These are phyloP conservation scores for Pocota personata DNA, from an alignment of 2,888 invertebrate species.

Conservation along the genomic window DNA sequence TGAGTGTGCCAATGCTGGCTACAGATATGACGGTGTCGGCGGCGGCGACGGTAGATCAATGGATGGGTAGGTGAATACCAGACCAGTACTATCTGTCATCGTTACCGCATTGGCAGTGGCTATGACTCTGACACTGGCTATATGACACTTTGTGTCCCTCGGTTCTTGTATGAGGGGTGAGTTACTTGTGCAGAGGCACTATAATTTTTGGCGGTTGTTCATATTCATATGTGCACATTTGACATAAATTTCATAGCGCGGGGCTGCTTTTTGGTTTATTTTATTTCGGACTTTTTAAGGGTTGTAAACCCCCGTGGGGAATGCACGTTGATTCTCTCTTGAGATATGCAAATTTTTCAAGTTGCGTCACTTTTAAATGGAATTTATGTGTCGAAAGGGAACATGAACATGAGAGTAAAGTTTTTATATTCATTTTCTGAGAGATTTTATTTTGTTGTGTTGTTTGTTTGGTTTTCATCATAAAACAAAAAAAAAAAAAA, in stretches of 20 bases:
- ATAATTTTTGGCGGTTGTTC: slow-evolving; percentile 19
- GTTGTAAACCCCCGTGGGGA: slow-evolving; percentile 26
- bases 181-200: background rate
- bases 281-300: slow-evolving; percentile 20
- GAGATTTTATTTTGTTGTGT: background rate
- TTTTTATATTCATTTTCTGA: background rate
- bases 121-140: slow-evolving; percentile 25
- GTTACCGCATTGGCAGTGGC: slow-evolving; percentile 42
- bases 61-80: slow-evolving; percentile 13
- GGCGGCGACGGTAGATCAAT: slow-evolving; percentile 24
- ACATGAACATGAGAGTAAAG: background rate
- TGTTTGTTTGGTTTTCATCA: background rate
- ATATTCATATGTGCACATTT: background rate
- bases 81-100: slow-evolving; percentile 35
- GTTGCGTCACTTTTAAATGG: slow-evolving; percentile 11
- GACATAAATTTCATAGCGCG: slow-evolving; percentile 4
- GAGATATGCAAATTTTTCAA: slow-evolving; percentile 9
- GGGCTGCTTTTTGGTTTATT: slow-evolving; percentile 19
- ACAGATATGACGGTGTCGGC: background rate
- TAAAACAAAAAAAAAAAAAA: background rate
- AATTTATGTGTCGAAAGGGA: slow-evolving; percentile 13
- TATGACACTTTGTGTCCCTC: slow-evolving; percentile 24
- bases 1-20: slow-evolving; percentile 4
- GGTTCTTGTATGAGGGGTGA: background rate
- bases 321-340: background rate